phyloP scores from a whole-genome alignment of 2,113 vertebrate species.

The Oryzias melastigma region DNA sequence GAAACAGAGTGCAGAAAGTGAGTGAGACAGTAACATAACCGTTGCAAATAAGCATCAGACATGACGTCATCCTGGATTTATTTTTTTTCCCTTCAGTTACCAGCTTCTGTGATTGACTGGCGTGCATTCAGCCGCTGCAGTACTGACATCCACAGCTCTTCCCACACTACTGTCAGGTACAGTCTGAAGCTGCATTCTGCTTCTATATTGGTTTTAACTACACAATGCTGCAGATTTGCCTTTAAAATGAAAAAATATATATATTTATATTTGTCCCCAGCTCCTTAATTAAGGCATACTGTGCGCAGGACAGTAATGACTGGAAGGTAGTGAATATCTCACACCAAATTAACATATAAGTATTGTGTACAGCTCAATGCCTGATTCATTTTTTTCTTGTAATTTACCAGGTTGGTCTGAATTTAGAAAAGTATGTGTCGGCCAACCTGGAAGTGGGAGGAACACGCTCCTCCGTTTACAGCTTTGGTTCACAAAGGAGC shows the following conservation, averaged over 20 bases:
- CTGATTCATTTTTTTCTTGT: not conserved
- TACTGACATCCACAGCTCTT: not conserved
- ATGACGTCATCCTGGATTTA: not conserved
- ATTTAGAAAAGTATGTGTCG: not conserved
- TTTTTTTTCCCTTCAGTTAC: conserved; percentile 25
- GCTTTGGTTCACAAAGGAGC: conserved; percentile 10
- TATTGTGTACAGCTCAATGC: too few relatives aligned
- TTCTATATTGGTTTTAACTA: not conserved
- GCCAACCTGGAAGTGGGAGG: conserved; percentile 4
- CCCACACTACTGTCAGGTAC: conserved; percentile 34
- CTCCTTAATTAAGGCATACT: conserved; percentile 13
- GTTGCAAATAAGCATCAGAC: not conserved
- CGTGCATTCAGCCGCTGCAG: conserved; percentile 17
- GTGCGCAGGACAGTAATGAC: not conserved
- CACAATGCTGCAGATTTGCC: too few relatives aligned
- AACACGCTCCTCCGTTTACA: conserved; percentile 6
- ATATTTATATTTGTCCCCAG: conserved; percentile 11
- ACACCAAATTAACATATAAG: not conserved
- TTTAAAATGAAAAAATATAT: conserved; percentile 2
- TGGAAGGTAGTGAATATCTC: conserved; percentile 40
- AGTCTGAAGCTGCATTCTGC: not conserved
- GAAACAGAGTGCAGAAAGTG: conserved; percentile 29
- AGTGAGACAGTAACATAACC: not conserved
- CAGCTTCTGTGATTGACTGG: conserved; percentile 47
- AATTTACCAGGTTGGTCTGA: conserved; percentile 23